Evolutionary conservation across 2,113 vertebrate species (phyloP).

Genomic region (Lepisosteus osseus): DNA sequence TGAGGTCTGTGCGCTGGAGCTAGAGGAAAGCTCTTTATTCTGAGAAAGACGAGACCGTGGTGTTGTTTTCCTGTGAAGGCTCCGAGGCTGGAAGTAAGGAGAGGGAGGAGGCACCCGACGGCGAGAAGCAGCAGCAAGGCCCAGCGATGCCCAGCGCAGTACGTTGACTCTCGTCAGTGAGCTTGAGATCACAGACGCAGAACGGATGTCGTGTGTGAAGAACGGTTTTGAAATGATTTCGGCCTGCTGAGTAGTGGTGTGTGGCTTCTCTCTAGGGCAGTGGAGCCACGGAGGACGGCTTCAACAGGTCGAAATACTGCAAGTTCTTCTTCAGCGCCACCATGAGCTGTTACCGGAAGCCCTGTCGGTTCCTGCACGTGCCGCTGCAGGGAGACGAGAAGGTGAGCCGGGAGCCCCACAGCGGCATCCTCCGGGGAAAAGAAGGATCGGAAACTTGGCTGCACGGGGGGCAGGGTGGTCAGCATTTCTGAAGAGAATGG

Average conservation of each 20-base stretch:
- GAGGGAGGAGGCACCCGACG: neutral
- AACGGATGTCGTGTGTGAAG: too few relatives aligned
- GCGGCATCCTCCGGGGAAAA: too few relatives aligned
- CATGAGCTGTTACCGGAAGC: conserved; percentile 62
- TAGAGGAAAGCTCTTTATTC: neutral
- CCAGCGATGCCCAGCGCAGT: neutral
- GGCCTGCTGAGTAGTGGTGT: conserved; percentile 28
- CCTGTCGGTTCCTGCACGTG: conserved; percentile 76
- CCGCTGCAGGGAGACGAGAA: conserved; percentile 77
- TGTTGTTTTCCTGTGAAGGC: neutral
- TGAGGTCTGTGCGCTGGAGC: too few relatives aligned
- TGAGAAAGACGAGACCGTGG: neutral
- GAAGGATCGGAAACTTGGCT: too few relatives aligned
- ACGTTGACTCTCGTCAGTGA: neutral
- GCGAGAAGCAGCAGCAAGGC: neutral
- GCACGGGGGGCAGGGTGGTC: too few relatives aligned
- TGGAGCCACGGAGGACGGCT: conserved; percentile 42
- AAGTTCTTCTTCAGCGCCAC: conserved; percentile 77
- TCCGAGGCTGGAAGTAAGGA: neutral
- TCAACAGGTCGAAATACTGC: conserved; percentile 74
- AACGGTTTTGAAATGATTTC: too few relatives aligned
- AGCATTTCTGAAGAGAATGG: too few relatives aligned
- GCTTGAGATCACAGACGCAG: too few relatives aligned
- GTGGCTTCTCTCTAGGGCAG: conserved; percentile 6
- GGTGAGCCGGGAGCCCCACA: conserved; percentile 55